Base-by-base conservation (phyloP, 2,888 invertebrate genomes). In the Euspilapteryx auroguttella region DNA sequence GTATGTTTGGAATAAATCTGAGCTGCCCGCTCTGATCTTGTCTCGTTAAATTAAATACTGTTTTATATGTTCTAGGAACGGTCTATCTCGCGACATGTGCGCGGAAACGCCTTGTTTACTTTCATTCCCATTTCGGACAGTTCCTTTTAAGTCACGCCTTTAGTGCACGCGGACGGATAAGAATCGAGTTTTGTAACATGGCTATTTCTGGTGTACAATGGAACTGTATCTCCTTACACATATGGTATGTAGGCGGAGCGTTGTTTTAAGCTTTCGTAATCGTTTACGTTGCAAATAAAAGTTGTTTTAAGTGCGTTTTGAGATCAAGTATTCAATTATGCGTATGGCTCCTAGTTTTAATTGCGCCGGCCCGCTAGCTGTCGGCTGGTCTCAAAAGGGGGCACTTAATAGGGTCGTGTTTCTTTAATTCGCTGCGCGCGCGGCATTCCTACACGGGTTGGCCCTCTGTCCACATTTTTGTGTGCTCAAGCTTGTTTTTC, bases 391-490 rank as follows among this genome's bases (percentile, higher is more conserved):
- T 50, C 56, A 65, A 65, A 49, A 55, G 56, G 45, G 44, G 45
- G 49, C 52, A 49, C 55, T 59, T 53, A 64, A 58, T 61, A 57
- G 56, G 57, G 55, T 52, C 55, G 52, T 57, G 66, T 61, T 54
- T 49, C 43, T 44, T 50, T 51, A 48, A 53, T 52, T 52, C 49
- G 38, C 46, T 45, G 41, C 50, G 17, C 17, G n/a, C n/a, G n/a
- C n/a, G n/a, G 52, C 62, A 68, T 69, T 61, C 65, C 56, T 47
- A 71, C 71, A 68, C 56, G 57, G 54, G 57, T 61, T 58, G 55
- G 62, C 71, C 64, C 59, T 63, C 46, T 27, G 34, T 17, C 8
- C 17, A 50, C 55, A 61, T 65, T 63, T 65, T 65, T 61, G 55
- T 56, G 43, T 46, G 51, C 52, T 37, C 36, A 25, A 45, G 40